Evolutionary conservation across 2,113 vertebrate species (phyloP).

Genomic region (Saiga tatarica): DNA sequence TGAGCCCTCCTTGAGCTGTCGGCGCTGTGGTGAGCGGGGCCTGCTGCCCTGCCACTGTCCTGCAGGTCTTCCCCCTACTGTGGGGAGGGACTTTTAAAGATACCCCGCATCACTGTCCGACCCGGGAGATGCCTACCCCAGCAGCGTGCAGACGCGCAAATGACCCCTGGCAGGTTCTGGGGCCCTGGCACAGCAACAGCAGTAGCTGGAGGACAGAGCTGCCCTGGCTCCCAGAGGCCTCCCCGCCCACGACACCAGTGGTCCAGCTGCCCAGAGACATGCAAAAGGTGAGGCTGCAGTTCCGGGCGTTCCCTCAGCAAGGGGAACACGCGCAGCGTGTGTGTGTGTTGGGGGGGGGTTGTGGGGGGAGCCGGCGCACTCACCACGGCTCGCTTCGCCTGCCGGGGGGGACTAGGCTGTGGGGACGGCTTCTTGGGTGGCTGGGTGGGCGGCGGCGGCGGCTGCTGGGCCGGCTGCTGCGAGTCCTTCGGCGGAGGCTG

Average conservation of each 20-base stretch:
- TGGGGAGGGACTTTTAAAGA: not conserved
- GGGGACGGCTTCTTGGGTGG: conserved; percentile 93
- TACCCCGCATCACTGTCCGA: not conserved
- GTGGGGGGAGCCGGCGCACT: conserved; percentile 58
- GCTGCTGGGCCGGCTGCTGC: conserved; percentile 72
- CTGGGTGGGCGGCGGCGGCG: conserved; percentile 59
- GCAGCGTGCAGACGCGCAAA: rapidly evolving
- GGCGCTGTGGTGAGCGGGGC: rapidly evolving
- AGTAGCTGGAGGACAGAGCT: not conserved
- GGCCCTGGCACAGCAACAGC: not conserved
- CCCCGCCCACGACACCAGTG: not conserved
- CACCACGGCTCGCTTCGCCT: conserved; percentile 91
- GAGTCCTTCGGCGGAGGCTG: conserved; percentile 81
- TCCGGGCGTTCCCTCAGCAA: not conserved
- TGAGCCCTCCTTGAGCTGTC: rapidly evolving
- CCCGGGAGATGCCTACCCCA: rapidly evolving
- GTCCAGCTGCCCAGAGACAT: rapidly evolving
- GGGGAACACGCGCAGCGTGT: rapidly evolving
- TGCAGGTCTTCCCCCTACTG: rapidly evolving
- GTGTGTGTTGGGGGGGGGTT: rapidly evolving
- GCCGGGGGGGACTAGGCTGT: conserved; percentile 92
- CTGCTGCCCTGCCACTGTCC: rapidly evolving
- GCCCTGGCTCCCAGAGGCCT: not conserved
- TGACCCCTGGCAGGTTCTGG: rapidly evolving
- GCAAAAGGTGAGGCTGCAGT: rapidly evolving